Evolutionary conservation across 2,113 vertebrate genomes (phyloP).

Genomic region (Semnornis frantzii): DNA sequence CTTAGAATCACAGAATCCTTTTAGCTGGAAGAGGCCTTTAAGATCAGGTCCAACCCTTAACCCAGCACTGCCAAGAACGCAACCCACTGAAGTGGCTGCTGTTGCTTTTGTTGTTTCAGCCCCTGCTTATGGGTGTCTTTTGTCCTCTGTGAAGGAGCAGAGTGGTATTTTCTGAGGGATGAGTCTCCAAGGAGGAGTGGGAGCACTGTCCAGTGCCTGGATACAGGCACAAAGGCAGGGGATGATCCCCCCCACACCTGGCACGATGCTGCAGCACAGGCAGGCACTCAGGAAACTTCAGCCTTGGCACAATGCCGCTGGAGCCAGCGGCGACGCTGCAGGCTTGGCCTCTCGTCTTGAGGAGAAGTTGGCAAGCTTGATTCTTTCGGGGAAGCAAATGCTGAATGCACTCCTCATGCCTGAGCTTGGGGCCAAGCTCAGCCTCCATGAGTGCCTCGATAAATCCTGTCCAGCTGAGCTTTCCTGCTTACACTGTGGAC

Average conservation of each 20-base stretch:
- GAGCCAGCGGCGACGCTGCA: accelerated
- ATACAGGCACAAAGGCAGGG: not conserved
- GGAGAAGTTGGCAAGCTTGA: not conserved
- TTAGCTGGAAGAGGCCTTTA: too few species aligned
- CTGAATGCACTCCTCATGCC: not conserved
- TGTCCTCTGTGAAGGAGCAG: not conserved
- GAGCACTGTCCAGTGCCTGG: not conserved
- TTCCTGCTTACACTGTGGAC: not conserved
- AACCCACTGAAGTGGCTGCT: not conserved
- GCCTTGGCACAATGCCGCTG: not conserved
- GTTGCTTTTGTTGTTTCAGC: not conserved
- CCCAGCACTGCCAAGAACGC: not conserved
- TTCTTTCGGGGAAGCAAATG: not conserved
- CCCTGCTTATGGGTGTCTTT: not conserved
- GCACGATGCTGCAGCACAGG: not conserved
- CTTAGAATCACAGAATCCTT: too few species aligned
- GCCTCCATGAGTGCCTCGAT: not conserved
- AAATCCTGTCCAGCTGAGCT: not conserved
- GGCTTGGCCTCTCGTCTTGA: not conserved
- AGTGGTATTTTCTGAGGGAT: not conserved
- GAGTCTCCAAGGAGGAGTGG: not conserved
- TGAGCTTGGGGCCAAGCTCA: not conserved
- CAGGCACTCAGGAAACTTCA: not conserved
- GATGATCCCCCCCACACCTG: not conserved
- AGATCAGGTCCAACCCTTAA: too few species aligned